Conservation (phyloP, 2,113 vertebrate species). For the Grus americana region DNA sequence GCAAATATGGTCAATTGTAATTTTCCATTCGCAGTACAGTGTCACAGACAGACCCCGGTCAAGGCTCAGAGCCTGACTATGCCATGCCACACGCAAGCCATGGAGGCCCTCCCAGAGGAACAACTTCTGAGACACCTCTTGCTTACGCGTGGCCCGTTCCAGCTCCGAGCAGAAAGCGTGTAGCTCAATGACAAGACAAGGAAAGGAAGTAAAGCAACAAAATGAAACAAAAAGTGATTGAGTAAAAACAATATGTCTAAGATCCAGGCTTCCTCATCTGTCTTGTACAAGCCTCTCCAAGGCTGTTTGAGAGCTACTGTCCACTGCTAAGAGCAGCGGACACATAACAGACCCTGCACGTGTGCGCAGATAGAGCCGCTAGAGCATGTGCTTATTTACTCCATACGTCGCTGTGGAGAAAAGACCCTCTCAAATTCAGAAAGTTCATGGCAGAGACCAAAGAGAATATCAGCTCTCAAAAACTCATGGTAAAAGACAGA, state of each 20-base stretch:
- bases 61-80: background rate
- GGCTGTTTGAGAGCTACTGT: background rate
- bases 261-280: background rate
- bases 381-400: background rate
- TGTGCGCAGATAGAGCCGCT: background rate
- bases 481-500: background rate
- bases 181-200: background rate
- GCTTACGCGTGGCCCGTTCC: background rate
- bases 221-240: background rate
- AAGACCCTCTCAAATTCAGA: background rate
- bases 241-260: background rate
- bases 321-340: background rate
- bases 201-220: background rate
- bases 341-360: rapidly evolving
- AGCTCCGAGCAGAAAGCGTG: background rate
- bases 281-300: background rate
- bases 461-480: background rate
- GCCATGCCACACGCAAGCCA: background rate
- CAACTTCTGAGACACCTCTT: background rate
- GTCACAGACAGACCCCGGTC: background rate
- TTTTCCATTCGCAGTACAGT: background rate
- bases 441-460: background rate
- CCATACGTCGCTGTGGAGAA: background rate
- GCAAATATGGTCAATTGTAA: background rate
- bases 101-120: background rate